Evolutionary conservation across 2,888 invertebrate genomes (phyloP).

Genomic region (Resseliella maxima): DNA sequence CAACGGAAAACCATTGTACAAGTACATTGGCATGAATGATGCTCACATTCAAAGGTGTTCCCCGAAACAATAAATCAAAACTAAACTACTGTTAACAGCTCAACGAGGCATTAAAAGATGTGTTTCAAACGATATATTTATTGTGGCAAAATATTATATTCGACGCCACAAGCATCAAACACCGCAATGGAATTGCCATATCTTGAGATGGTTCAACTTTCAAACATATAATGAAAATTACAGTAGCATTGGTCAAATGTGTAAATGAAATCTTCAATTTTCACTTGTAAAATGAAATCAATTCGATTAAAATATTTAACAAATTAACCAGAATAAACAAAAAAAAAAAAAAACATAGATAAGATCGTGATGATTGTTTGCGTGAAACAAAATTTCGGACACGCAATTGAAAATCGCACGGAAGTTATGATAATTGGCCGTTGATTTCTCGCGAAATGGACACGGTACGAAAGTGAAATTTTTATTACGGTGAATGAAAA

Average conservation of each 20-base stretch:
- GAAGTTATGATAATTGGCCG: neutral
- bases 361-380: neutral
- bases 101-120: neutral
- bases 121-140: neutral
- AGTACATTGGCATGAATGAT: neutral
- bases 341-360: neutral
- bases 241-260: neutral
- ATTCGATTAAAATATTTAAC: no score
- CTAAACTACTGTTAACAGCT: neutral
- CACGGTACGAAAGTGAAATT: neutral
- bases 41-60: neutral
- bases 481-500: neutral
- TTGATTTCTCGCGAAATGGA: neutral
- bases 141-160: neutral
- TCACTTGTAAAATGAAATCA: no score
- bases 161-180: neutral
- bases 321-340: neutral
- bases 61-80: constrained; percentile 22
- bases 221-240: neutral
- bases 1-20: no score
- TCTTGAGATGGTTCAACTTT: neutral
- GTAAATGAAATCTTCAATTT: neutral
- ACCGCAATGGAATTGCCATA: neutral
- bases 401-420: neutral
- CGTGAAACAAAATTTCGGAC: neutral